Evolutionary conservation across 1,140 invertebrate species (phyloP).

Genomic region (Drosophila sucinea): DNA sequence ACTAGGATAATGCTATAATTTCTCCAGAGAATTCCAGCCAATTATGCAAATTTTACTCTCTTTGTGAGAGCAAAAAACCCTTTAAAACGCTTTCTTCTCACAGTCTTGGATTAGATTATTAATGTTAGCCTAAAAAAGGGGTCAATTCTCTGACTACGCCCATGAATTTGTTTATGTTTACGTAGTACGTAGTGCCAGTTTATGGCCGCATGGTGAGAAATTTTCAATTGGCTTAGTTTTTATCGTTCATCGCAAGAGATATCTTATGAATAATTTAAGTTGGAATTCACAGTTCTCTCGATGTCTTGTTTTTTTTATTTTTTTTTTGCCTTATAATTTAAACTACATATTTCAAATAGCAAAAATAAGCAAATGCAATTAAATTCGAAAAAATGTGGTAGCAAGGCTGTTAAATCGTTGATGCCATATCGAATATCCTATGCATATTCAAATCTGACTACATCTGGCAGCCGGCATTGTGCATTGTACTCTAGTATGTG

Average conservation of each 20-base stretch:
- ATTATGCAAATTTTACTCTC: too few species aligned
- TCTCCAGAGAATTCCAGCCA: too few species aligned
- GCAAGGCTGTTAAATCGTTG: background rate
- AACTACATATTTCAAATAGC: background rate
- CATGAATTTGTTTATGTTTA: conserved; percentile 25
- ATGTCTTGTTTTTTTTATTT: background rate
- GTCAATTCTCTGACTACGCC: background rate
- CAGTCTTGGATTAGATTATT: too few species aligned
- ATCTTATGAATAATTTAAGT: conserved; percentile 34
- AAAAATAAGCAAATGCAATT: background rate
- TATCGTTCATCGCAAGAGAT: conserved; percentile 9
- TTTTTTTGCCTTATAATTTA: background rate
- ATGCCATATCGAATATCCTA: background rate
- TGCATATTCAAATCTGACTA: conserved; percentile 11
- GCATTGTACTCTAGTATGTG: background rate
- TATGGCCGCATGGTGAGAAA: conserved; percentile 53
- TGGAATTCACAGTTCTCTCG: background rate
- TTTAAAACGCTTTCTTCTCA: too few species aligned
- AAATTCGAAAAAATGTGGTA: background rate
- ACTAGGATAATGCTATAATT: too few species aligned
- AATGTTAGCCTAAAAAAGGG: too few species aligned
- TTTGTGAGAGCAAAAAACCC: too few species aligned
- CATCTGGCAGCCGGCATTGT: background rate
- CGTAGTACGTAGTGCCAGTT: conserved; percentile 25
- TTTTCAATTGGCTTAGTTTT: conserved; percentile 57